A percentile compares a stretch with the other conserved stretches of the same genome.
These are phyloP conservation scores for Tetragonisca angustula DNA, from an alignment of 2,888 invertebrate genomes.

Conservation along the genomic window DNA sequence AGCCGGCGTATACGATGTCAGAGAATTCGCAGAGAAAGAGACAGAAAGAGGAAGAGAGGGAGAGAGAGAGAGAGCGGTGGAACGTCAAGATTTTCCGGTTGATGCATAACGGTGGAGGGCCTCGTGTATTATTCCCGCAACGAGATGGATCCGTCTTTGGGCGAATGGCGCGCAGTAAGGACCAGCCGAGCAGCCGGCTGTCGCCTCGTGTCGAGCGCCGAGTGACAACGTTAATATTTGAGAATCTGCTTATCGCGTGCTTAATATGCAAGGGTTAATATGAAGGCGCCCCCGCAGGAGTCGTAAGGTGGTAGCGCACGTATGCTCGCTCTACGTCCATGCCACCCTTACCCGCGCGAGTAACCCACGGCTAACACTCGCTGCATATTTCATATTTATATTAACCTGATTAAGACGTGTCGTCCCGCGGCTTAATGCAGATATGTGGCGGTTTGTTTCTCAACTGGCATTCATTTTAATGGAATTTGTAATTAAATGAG, in stretches of 20 bases:
- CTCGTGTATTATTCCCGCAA: conserved; percentile 65
- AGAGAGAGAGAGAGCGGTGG: not conserved
- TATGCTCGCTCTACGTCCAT: conserved; percentile 76
- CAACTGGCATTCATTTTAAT: conserved; percentile 84
- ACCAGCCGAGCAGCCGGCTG: conserved; percentile 59
- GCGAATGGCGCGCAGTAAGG: conserved; percentile 68
- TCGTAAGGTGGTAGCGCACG: conserved; percentile 82
- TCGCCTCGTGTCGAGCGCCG: conserved; percentile 60
- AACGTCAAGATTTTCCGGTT: conserved; percentile 52
- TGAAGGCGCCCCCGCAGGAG: conserved; percentile 83
- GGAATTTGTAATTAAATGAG: conserved; percentile 84
- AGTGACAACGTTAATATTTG: conserved; percentile 81
- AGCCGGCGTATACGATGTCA: no score
- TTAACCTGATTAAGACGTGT: conserved; percentile 84
- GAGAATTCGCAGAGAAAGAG: no score
- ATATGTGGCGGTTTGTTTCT: conserved; percentile 84
- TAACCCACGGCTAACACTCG: conserved; percentile 76
- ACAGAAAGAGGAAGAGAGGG: not conserved
- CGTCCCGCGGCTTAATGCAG: conserved; percentile 82
- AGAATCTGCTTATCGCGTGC: conserved; percentile 82
- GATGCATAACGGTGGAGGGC: conserved; percentile 41
- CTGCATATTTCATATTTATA: conserved; percentile 85
- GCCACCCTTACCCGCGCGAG: conserved; percentile 77
- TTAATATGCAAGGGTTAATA: conserved; percentile 84
- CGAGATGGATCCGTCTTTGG: conserved; percentile 73